Evolutionary conservation across 2,888 invertebrate species (phyloP).

Genomic region (Idaea dimidiata): DNA sequence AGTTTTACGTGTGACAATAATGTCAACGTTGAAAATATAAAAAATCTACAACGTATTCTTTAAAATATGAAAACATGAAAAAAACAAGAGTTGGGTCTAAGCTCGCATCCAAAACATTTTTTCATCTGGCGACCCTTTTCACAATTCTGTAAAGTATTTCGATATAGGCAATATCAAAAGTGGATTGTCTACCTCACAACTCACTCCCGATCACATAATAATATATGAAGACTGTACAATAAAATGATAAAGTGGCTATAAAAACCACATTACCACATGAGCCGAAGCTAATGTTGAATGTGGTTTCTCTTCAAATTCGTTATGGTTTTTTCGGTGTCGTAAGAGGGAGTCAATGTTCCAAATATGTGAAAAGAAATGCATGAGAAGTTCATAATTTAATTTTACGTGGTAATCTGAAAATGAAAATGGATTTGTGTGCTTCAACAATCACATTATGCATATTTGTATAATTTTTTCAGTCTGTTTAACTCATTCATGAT

Average conservation of each 20-base stretch:
- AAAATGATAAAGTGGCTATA: slow-evolving; percentile 54
- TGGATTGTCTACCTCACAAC: slow-evolving; percentile 2
- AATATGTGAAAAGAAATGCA: background rate
- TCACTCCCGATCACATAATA: slow-evolving; percentile 6
- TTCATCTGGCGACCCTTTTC: background rate
- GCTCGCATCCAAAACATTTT: background rate
- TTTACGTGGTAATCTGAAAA: no score
- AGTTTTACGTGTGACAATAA: no score
- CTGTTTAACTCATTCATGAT: no score
- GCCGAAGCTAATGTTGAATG: slow-evolving; percentile 27
- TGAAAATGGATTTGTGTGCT: no score
- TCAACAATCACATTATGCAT: no score
- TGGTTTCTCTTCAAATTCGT: slow-evolving; percentile 60
- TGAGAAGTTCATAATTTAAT: background rate
- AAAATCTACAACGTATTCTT: background rate
- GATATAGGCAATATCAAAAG: background rate
- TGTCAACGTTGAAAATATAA: background rate
- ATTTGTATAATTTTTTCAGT: no score
- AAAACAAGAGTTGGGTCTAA: background rate
- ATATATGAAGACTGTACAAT: slow-evolving; percentile 34
- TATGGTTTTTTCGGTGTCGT: slow-evolving; percentile 51
- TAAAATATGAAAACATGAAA: background rate
- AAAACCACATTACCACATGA: slow-evolving; percentile 45
- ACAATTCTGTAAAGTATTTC: background rate
- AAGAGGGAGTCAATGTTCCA: background rate